These are phyloP conservation scores for Ictalurus furcatus DNA, from an alignment of 2,113 vertebrate genomes.

Conservation along the genomic window DNA sequence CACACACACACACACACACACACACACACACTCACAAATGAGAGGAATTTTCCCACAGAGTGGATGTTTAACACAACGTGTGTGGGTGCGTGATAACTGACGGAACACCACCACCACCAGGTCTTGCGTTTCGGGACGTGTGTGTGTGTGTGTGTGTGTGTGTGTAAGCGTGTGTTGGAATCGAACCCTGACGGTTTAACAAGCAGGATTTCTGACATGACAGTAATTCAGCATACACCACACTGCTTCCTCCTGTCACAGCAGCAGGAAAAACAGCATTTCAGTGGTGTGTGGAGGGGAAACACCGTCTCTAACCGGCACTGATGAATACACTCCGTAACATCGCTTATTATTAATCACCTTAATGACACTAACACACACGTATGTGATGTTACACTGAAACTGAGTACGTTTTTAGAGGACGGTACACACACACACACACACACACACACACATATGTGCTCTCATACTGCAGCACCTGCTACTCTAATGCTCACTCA, in stretches of 20 bases:
- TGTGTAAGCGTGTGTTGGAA: too few species aligned
- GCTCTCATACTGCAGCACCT: slow-evolving; percentile 31
- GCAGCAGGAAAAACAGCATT: slow-evolving; percentile 20
- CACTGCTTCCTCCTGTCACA: not conserved
- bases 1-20: not conserved
- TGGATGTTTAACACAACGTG: not conserved
- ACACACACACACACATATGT: not conserved
- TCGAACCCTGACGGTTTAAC: not conserved
- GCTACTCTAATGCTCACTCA: slow-evolving; percentile 29
- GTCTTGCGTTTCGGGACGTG: not conserved
- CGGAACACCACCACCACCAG: not conserved
- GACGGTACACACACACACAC: not conserved
- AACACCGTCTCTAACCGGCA: slow-evolving; percentile 6
- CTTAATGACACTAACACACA: not conserved
- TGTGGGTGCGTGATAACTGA: not conserved
- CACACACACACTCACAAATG: not conserved
- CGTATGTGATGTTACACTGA: not conserved
- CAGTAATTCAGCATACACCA: not conserved
- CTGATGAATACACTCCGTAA: not conserved
- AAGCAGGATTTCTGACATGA: not conserved
- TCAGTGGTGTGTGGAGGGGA: not conserved
- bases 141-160: not conserved
- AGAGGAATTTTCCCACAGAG: not conserved
- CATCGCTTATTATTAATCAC: not conserved
- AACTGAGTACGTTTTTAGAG: not conserved